phyloP scores from a whole-genome alignment of 35 echinoderm and acorn worm species.

The Acanthaster planci region DNA sequence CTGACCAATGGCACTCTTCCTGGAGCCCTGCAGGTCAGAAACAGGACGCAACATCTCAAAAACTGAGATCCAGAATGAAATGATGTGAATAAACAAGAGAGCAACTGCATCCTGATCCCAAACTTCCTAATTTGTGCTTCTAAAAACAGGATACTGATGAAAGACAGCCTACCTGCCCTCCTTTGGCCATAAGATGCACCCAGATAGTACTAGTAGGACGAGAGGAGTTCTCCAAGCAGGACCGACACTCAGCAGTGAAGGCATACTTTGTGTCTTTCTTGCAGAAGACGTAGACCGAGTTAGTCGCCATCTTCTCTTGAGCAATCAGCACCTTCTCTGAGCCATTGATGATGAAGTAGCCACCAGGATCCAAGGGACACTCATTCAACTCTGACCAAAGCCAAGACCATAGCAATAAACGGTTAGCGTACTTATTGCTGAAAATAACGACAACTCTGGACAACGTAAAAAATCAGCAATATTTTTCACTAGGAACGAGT shows the following conservation, averaged over 20 bases:
- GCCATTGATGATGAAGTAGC: slow-evolving; percentile 98
- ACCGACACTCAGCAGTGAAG: slow-evolving; percentile 94
- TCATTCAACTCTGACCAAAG: slow-evolving; percentile 84
- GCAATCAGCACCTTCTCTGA: slow-evolving; percentile 97
- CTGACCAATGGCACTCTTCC: slow-evolving; percentile 97
- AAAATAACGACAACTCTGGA: background rate
- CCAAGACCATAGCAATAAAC: background rate
- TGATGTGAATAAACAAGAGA: too few species aligned
- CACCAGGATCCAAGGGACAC: slow-evolving; percentile 94
- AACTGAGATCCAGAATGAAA: too few species aligned
- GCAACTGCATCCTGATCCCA: too few species aligned
- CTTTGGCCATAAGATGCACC: slow-evolving; percentile 97
- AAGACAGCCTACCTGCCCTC: slow-evolving; percentile 69
- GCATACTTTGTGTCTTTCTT: slow-evolving; percentile 98
- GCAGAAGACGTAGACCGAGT: slow-evolving; percentile 87
- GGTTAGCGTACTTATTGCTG: background rate
- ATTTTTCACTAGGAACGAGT: background rate
- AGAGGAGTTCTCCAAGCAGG: slow-evolving; percentile 95
- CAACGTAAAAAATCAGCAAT: background rate
- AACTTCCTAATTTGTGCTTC: too few species aligned
- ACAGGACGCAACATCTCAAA: too few species aligned
- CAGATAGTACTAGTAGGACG: slow-evolving; percentile 96
- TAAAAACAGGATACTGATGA: too few species aligned
- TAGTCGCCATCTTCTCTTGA: slow-evolving; percentile 98
- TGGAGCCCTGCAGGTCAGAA: slow-evolving; percentile 62